Percentiles rank a stretch among this genome's conserved stretches.
Evolutionary conservation across 1,140 invertebrate species (phyloP).

Genomic region (Hesperophylax magnus): DNA sequence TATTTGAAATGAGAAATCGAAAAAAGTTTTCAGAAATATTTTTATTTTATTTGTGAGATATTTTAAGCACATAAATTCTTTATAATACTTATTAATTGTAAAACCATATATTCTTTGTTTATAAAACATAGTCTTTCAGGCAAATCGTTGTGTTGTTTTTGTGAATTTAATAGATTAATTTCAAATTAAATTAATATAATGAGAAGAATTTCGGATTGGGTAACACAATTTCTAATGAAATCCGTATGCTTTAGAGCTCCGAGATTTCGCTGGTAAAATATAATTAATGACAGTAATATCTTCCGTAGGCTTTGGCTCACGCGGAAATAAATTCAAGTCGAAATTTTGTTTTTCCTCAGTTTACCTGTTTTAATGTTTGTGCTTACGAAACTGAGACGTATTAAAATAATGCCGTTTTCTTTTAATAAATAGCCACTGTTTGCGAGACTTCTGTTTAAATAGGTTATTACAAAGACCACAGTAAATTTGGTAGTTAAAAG

Average conservation of each 20-base stretch:
- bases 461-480: too few relatives aligned
- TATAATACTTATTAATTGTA: too few relatives aligned
- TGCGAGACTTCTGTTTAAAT: not conserved
- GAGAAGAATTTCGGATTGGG: constrained; percentile 15
- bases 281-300: constrained; percentile 41
- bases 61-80: too few relatives aligned
- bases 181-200: constrained; percentile 25
- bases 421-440: not conserved
- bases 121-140: too few relatives aligned
- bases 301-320: constrained; percentile 23
- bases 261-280: constrained; percentile 7
- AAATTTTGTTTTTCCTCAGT: constrained; percentile 28
- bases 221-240: constrained; percentile 27
- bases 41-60: too few relatives aligned
- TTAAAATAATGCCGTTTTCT: not conserved
- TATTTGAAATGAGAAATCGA: too few relatives aligned
- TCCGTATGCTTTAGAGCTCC: constrained; percentile 25
- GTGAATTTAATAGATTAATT: not conserved
- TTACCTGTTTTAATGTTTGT: constrained; percentile 38
- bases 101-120: too few relatives aligned
- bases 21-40: too few relatives aligned
- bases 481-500: too few relatives aligned
- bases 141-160: too few relatives aligned
- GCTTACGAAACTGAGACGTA: not conserved
- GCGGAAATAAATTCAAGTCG: constrained; percentile 38